Evolutionary conservation across 2,113 vertebrate genomes (phyloP), one percentile per base, ranked within the genome.

Genomic region (Oncorhynchus mykiss): DNA sequence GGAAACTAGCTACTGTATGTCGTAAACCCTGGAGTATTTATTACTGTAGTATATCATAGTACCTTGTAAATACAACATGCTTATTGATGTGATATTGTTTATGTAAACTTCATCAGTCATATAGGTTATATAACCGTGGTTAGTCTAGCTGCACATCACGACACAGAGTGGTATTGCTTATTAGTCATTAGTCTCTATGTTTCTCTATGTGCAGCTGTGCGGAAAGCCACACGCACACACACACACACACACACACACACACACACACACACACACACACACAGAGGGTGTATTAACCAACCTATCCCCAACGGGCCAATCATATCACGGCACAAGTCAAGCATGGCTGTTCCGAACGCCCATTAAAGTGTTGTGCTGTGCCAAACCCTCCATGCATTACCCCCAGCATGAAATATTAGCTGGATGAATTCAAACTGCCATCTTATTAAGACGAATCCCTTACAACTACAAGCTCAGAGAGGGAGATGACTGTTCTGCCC

Each of bases 401-500:
- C 64, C 64, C 39, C 62, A 18, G 72, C 83, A 7, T 84, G 84
- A 78, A 87, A 82, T 84, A 83, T 87, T 78, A 76, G 82, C 85
- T 75, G 77, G 73, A 83, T 86, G 79, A 86, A 89, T 86, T 80
- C 78, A 82, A 79, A 76, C 80, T 80, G 84, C 82, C 84, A 72
- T 84, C 77, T 86, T 87, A 83, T 85, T 87, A 83, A 74, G 57
- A 18, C 72, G 83, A 81, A 86, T 82, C 80, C 84, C 76, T 73
- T 73, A 74, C 67, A 69, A 83, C 72, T 86, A 83, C 79, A 84
- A 16, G 27, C 5, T 62, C 2, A 6, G 65, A 70, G 49, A 27
- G n/a, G 24, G 29, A 31, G 29, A 27, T 27, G 27, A 27, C 27
- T 27, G 27, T 27, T 27, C 27, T 27, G 27, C 27, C 27, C 27